Base-by-base conservation (phyloP, 2,113 vertebrate species). In the Chaetodon trifascialis region DNA sequence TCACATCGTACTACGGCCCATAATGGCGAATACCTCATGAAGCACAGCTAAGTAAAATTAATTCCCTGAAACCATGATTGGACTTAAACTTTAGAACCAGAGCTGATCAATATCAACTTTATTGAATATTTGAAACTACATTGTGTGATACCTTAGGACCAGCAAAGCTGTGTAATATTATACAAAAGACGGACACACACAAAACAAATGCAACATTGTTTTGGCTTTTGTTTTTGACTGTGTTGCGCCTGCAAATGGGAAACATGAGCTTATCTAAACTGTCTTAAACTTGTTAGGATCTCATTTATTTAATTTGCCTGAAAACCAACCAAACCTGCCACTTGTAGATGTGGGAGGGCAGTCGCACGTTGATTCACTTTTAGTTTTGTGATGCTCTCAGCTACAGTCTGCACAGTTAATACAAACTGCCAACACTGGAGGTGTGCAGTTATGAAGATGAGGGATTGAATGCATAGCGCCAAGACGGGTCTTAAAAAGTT, bases 61-160 rank as follows among this genome's bases (percentile, higher is more conserved):
- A 73, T 72, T 77, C 73, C 71, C 34, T 80, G 81, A 76, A 67
- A 44, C 60, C 30, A 56, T 55, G 51, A 71, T 7, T 59, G 54
- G 60, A 82, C n/a, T 14, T 58, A 4, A 42, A 65, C 23, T 19
- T 47, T 76, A 44, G 36, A 76, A 80, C 66, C 84, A 73, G 63
- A 82, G 58, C 69, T 55, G 15, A 73, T 34, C 36, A 62, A 46
- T 11, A 16, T 59, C 38, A 78, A 23, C 21, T 16, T 60, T 60
- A 25, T 64, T 60, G 34, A 63, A 63, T 25, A 78, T 19, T 54
- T 42, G 4, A 12, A 60, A 52, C 17, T 14, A 47, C 9, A 44
- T 4, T 30, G n/a, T 11, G 15, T 3, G 30, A 30, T 16, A 60
- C 38, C 17, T 30, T 30, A 30, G 30, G 30, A 30, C 30, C 30